Base-by-base conservation (phyloP, 2,797 vertebrate species). In the Poecile montanus region DNA sequence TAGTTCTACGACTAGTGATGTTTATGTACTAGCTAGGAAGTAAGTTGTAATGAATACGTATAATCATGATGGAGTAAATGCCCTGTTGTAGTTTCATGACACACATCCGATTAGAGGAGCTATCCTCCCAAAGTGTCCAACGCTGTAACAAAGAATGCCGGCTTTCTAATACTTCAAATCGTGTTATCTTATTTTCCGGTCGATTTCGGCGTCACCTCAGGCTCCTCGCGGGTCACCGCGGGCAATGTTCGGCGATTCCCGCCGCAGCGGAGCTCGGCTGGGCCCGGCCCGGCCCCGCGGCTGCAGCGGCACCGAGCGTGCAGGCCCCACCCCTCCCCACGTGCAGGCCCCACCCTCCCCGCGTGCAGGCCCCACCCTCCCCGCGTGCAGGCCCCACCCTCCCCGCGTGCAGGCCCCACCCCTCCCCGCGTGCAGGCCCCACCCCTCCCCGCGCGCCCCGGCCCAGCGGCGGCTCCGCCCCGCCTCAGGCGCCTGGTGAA, bases 191-290 rank as follows among this genome's bases (percentile, higher is more conserved):
- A 17, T 70, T 42, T 48, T 9, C 30, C 14, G 14, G 26, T 26
- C 17, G 17, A 48, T 56, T 30, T 42, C 30, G 17, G 42, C 7
- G 18, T 13, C 65, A 34, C 9, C 25, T 54, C 34, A 62, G 8
- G 9, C 11, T 48, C 5, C 14, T 21, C 16, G 34, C 25, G 20
- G 56, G 34, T 30, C n/a, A 30, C 40, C 15, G 8, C 19, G 7
- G 40, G 11, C 54, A 6, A 4, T 10, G 20, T 12, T 6, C 7
- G 16, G 14, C 7, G 15, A 18, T 2, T 3, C 4, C 4, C 7
- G 11, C 60, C 4, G 22, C 47, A 7, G 26, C 2, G 13, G 6
- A 17, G 15, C 8, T 4, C 23, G 6, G 9, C 23, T 17, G 13
- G 4, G 12, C 50, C 4, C 13, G 1, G 4, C 15, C 6, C 1